A percentile compares a stretch with the other conserved stretches of the same genome.
Conservation (phyloP, 2,888 invertebrate genomes). For the Ecdyonurus torrentis region DNA sequence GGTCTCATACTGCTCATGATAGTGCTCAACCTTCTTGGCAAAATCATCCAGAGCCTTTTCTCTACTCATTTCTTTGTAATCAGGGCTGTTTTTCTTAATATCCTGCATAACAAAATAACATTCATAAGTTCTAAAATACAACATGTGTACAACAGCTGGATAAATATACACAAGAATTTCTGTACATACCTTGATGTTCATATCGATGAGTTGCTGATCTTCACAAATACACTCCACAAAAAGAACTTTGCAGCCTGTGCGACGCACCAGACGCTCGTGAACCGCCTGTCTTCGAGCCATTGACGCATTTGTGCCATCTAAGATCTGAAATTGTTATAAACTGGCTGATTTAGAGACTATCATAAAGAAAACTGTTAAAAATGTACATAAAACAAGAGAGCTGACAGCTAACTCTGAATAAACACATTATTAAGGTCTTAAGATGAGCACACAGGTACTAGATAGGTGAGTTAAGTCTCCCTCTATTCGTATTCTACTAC, state of each 20-base stretch:
- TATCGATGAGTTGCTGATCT: constrained; percentile 50
- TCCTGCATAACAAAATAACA: constrained; percentile 27
- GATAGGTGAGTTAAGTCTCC: too few species aligned
- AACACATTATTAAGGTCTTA: too few species aligned
- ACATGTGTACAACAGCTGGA: too few species aligned
- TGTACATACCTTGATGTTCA: constrained; percentile 56
- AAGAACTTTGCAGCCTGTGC: constrained; percentile 58
- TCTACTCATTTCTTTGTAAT: constrained; percentile 65
- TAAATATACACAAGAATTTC: too few species aligned
- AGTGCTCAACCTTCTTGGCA: constrained; percentile 65
- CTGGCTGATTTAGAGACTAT: background rate
- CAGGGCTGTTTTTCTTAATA: constrained; percentile 71
- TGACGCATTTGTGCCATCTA: constrained; percentile 87
- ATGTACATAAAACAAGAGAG: too few species aligned
- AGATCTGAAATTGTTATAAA: constrained; percentile 42
- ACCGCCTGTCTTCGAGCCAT: constrained; percentile 61
- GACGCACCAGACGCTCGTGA: constrained; percentile 40
- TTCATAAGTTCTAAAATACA: background rate
- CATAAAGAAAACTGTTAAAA: too few species aligned
- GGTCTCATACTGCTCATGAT: constrained; percentile 63
- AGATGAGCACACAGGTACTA: too few species aligned
- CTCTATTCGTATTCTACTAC: too few species aligned
- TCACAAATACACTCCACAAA: constrained; percentile 88
- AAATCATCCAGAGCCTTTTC: constrained; percentile 66
- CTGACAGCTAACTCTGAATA: too few species aligned